These are phyloP conservation scores for Apomyelois bistriatella DNA, from an alignment of 2,888 invertebrate genomes.

Conservation along the genomic window DNA sequence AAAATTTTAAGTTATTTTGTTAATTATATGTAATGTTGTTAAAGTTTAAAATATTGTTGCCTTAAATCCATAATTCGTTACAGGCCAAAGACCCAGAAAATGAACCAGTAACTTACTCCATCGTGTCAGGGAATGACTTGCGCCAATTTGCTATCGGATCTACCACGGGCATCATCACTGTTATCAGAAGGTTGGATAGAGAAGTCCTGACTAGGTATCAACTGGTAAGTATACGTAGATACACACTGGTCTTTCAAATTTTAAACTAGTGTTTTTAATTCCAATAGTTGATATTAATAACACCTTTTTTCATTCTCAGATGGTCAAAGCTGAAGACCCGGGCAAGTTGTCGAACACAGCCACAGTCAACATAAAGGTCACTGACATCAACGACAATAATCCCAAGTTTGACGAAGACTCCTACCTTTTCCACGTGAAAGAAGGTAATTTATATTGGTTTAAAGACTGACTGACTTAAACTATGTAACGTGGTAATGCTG, in stretches of 20 bases:
- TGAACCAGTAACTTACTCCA: slow-evolving; percentile 91
- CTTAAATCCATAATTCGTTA: slow-evolving; percentile 23
- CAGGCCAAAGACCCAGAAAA: slow-evolving; percentile 94
- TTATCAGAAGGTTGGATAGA: slow-evolving; percentile 90
- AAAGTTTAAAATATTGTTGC: no score
- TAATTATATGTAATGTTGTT: no score
- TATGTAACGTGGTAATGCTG: no score
- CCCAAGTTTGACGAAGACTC: slow-evolving; percentile 92
- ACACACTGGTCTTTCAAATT: no score
- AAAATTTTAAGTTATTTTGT: no score
- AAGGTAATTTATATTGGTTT: slow-evolving; percentile 75
- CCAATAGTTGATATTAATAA: no score
- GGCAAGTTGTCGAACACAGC: slow-evolving; percentile 90
- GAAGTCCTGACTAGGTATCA: slow-evolving; percentile 94
- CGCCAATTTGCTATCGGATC: slow-evolving; percentile 92
- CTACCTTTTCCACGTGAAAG: slow-evolving; percentile 89
- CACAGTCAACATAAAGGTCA: slow-evolving; percentile 92
- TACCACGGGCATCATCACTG: slow-evolving; percentile 92
- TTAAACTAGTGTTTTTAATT: no score
- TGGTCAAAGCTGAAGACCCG: slow-evolving; percentile 91
- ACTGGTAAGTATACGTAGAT: slow-evolving; percentile 75
- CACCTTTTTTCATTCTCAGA: slow-evolving; percentile 54
- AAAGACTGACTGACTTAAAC: no score
- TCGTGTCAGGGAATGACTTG: slow-evolving; percentile 93
- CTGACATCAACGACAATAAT: slow-evolving; percentile 95